A percentile compares a stretch with the other conserved stretches of the same genome.
Evolutionary conservation across 2,888 invertebrate genomes (phyloP).

Genomic region (Andrena chrysosceles): DNA sequence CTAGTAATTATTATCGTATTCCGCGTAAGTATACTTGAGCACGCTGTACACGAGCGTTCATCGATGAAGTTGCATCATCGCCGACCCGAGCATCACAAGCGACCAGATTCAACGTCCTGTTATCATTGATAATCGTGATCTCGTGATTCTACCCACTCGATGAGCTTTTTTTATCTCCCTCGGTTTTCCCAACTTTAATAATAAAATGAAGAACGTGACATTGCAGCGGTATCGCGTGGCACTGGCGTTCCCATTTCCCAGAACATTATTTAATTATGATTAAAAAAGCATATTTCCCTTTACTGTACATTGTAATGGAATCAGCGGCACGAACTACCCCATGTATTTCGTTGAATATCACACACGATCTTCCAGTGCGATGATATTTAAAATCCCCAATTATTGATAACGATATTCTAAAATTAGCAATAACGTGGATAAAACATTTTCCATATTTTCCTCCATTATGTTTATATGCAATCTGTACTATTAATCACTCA

Average conservation of each 20-base stretch:
- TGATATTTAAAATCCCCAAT: too few species aligned
- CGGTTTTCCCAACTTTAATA: neutral
- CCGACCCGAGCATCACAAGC: neutral
- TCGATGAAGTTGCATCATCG: constrained; percentile 49
- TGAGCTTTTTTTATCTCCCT: neutral
- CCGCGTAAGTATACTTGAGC: constrained; percentile 35
- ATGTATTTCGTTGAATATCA: neutral
- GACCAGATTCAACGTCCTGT: constrained; percentile 3
- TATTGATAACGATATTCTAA: too few species aligned
- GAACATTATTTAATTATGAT: neutral
- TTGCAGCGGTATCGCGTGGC: too few species aligned
- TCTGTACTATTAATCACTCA: neutral
- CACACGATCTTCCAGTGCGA: too few species aligned
- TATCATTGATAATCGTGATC: neutral
- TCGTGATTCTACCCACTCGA: too few species aligned
- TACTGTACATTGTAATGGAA: neutral
- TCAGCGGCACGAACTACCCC: neutral
- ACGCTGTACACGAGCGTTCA: constrained; percentile 13
- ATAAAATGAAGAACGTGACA: neutral
- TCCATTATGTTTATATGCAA: neutral
- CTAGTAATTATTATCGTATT: constrained; percentile 67
- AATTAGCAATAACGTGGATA: too few species aligned
- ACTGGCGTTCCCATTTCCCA: neutral
- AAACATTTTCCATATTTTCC: too few species aligned
- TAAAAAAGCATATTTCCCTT: neutral